Evolutionary conservation across 2,113 vertebrate species (phyloP).

Genomic region (Austrofundulus limnaeus): DNA sequence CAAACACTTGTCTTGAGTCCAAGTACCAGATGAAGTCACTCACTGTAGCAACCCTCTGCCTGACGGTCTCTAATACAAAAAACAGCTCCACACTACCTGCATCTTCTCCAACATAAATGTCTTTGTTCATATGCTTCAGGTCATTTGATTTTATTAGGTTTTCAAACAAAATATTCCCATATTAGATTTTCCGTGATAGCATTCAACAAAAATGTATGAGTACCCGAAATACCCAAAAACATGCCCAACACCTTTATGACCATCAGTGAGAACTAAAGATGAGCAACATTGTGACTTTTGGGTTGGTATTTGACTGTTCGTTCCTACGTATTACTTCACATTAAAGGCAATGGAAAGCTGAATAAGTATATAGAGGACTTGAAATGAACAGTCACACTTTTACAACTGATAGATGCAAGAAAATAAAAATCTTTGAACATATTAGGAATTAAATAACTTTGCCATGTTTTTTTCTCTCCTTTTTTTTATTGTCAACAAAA

Average conservation of each 20-base stretch:
- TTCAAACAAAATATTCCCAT: background rate
- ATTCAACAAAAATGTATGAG: background rate
- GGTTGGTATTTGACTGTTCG: no score
- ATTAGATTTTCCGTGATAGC: background rate
- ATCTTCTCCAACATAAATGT: conserved; percentile 25
- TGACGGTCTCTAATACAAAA: conserved; percentile 30
- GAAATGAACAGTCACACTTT: background rate
- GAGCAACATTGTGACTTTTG: no score
- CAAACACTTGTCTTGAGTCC: conserved; percentile 38
- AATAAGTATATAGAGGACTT: no score
- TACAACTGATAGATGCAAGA: background rate
- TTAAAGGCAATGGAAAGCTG: no score
- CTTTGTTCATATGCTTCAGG: background rate
- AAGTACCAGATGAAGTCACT: conserved; percentile 59
- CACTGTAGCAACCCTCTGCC: conserved; percentile 33
- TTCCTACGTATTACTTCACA: no score
- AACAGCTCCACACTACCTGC: conserved; percentile 20
- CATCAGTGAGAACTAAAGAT: background rate
- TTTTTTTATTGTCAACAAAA: background rate
- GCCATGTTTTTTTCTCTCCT: no score
- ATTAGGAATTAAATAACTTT: background rate
- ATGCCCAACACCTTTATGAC: background rate
- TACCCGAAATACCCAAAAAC: background rate
- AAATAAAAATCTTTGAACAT: background rate
- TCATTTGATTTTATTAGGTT: background rate